Percentiles rank a stretch among this genome's conserved stretches.
These are phyloP conservation scores for Sebastes hopkinsi DNA, from an alignment of 2,797 vertebrate genomes.

Conservation along the genomic window DNA sequence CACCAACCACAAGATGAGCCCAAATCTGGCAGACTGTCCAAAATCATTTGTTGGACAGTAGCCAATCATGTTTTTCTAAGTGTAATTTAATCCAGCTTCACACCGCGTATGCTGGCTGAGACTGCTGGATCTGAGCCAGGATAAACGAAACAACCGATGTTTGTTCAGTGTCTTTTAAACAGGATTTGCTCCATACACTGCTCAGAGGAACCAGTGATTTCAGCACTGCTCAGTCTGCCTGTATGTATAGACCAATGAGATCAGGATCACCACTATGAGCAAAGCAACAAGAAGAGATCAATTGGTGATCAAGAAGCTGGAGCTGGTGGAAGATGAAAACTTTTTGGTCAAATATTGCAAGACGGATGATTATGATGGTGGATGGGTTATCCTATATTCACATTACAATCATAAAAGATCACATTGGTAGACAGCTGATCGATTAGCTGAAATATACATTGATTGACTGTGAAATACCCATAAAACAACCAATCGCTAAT, in stretches of 20 bases:
- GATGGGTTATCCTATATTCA: neutral
- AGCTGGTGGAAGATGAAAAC: neutral
- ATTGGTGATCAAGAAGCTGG: neutral
- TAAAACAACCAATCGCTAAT: neutral
- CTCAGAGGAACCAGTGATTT: neutral
- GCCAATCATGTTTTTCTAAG: slow-evolving; percentile 46
- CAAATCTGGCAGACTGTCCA: slow-evolving; percentile 13
- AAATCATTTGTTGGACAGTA: slow-evolving; percentile 47
- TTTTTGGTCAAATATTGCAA: neutral
- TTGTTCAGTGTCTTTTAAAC: slow-evolving; percentile 38
- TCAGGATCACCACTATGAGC: neutral
- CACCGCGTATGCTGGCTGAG: slow-evolving; percentile 32
- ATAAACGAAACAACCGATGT: slow-evolving; percentile 37
- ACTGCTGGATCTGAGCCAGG: slow-evolving; percentile 45
- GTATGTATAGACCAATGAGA: neutral
- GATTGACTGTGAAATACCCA: neutral
- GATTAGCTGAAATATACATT: neutral
- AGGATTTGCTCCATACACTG: slow-evolving; percentile 17
- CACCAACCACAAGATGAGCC: slow-evolving; percentile 15
- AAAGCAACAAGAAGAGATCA: neutral
- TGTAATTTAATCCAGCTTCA: slow-evolving; percentile 45
- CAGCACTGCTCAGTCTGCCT: neutral
- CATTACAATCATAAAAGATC: neutral
- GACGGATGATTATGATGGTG: neutral
- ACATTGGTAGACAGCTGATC: neutral